phyloP scores from a whole-genome alignment of 2,888 invertebrate species.

The Invenusta paracnida region DNA sequence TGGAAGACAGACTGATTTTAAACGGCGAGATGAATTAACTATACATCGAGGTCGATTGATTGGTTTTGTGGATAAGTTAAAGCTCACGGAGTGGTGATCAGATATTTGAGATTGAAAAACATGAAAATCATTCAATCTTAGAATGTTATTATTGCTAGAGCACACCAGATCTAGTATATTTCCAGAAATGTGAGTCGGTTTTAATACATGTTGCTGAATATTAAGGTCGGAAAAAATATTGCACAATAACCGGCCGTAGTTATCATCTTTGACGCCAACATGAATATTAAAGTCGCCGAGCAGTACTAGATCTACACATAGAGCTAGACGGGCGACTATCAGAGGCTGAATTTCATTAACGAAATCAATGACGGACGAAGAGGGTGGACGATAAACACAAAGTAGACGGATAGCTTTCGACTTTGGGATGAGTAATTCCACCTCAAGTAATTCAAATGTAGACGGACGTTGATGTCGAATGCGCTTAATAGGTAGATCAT shows the following conservation, averaged over 20 bases:
- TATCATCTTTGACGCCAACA: conserved; percentile 29
- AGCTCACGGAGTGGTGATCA: conserved; percentile 27
- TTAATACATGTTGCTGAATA: conserved; percentile 29
- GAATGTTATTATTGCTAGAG: conserved; percentile 29
- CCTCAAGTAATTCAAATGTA: conserved; percentile 29
- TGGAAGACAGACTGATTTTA: conserved; percentile 29
- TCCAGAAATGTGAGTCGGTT: conserved; percentile 29
- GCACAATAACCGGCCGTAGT: conserved; percentile 27
- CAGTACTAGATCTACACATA: conserved; percentile 29
- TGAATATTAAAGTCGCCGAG: conserved; percentile 26
- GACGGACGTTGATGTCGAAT: conserved; percentile 19
- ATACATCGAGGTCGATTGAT: conserved; percentile 29
- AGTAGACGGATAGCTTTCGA: conserved; percentile 27
- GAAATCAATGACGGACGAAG: conserved; percentile 24
- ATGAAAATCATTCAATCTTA: conserved; percentile 29
- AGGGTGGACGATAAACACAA: conserved; percentile 27
- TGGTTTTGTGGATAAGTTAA: conserved; percentile 26
- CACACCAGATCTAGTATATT: conserved; percentile 29
- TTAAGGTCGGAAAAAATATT: conserved; percentile 29
- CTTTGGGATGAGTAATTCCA: conserved; percentile 29
- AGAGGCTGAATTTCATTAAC: conserved; percentile 29
- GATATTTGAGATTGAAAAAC: conserved; percentile 29
- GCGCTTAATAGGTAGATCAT: conserved; percentile 29
- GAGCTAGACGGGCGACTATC: conserved; percentile 23
- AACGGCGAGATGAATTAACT: conserved; percentile 27